These are phyloP conservation scores for Artibeus jamaicensis DNA, from an alignment of 2,797 vertebrate species.

Conservation along the genomic window DNA sequence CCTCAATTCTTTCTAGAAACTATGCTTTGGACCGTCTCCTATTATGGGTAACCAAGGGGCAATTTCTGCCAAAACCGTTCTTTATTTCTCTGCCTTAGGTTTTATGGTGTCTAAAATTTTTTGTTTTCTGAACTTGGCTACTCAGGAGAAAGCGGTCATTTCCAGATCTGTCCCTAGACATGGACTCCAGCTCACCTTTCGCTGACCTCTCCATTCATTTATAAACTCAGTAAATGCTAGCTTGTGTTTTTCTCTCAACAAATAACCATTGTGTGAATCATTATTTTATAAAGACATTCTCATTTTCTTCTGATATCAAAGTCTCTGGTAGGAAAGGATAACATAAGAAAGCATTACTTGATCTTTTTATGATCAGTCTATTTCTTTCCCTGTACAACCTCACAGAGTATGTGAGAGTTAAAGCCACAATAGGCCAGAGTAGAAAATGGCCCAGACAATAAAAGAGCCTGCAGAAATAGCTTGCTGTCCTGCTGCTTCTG, in stretches of 20 bases:
- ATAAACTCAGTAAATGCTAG: background rate
- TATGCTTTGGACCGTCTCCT: background rate
- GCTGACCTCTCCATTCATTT: background rate
- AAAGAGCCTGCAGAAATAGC: conserved; percentile 57
- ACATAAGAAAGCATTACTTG: background rate
- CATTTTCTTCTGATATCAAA: background rate
- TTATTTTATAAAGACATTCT: background rate
- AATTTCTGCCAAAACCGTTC: background rate
- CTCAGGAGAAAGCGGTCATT: background rate
- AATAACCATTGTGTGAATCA: background rate
- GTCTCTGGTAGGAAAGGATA: background rate
- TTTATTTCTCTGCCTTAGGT: background rate
- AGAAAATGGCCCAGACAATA: conserved; percentile 36
- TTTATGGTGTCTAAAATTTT: background rate
- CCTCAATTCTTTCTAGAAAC: background rate
- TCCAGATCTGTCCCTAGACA: background rate
- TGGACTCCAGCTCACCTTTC: background rate
- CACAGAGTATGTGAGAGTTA: conserved; percentile 29
- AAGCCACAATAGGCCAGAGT: conserved; percentile 15
- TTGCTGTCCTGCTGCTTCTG: conserved; percentile 20
- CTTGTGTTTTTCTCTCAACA: background rate
- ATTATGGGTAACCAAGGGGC: background rate
- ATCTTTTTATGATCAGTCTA: background rate
- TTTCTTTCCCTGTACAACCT: background rate
- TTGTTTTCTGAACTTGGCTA: background rate